Evolutionary conservation across 2,888 invertebrate species (phyloP), one percentile per base, ranked within the genome.

Genomic region (Hedya salicella): DNA sequence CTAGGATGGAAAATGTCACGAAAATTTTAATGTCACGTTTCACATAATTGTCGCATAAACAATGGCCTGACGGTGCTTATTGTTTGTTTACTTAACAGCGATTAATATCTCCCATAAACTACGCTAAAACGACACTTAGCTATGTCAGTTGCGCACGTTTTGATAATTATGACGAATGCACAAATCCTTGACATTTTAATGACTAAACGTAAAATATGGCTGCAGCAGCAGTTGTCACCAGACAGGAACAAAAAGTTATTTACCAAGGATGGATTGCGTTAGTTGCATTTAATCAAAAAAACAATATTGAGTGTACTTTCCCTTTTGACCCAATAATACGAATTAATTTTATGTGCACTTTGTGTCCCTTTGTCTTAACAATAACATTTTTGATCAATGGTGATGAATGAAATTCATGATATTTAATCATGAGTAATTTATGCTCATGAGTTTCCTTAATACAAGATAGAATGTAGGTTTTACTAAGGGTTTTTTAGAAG

Each of bases 91-190:
- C 49, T 52, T 52, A 53, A 59, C 65, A 46, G 59, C 25, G 65
- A 65, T 65, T 25, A 65, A 52, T 59, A 65, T 65, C 59, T 46
- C 52, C 16, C 65, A 53, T 65, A 65, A 65, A 59, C 46, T 36
- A 59, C 39, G 25, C 65, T 50, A 48, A 59, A 60, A 49, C 16
- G 65, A 60, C 65, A 65, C 39, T 65, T 60, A 30, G 52, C 44
- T 25, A 40, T 60, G 59, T 46, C 46, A 53, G 59, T 53, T 40
- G 52, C 13, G 59, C 65, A 65, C 65, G 65, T 39, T 65, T 53
- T 59, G 59, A 65, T 65, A 65, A 65, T 65, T 65, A 59, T 65
- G 65, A 65, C 65, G 42, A 60, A 65, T 65, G 57, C n/a, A 46
- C 32, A n/a, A 39, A 39, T 36, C 59, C 59, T 60, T 65, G 65